Evolutionary conservation across 2,888 invertebrate genomes (phyloP), one percentile per base, ranked within the genome.

Genomic region (Drosophila tanythrix): DNA sequence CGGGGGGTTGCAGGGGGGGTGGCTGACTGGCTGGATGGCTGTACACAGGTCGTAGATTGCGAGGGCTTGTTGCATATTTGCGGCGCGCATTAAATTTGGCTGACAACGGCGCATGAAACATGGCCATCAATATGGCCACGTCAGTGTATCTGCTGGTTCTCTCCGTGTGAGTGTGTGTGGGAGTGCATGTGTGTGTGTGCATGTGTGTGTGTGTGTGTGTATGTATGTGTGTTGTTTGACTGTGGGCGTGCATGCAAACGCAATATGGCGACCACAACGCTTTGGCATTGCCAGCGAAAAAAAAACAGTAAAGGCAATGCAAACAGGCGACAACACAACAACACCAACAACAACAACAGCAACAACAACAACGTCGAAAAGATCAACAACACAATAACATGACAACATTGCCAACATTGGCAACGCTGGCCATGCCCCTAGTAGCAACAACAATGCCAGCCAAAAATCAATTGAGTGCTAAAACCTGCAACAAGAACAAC

Each of bases 231-330:
- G 11, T 33, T 33, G 73, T 89, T 76, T 87, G 85, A 68, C 81
- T 89, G 89, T 89, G 85, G 88, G 90, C 85, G 88, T 84, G 88
- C 82, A 89, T 88, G 89, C 91, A 90, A 85, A 88, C 86, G 91
- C 92, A 91, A 91, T 91, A 92, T 91, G 91, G 91, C 91, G 90
- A 91, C 91, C 91, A 92, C 91, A 91, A 91, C 90, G 88, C 87
- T 74, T 72, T 76, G 74, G 74, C 76, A 66, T 76, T 65, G 67
- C 59, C 67, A 71, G 43, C 59, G 35, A 67, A 59, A 59, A 33
- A 53, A 35, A 55, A 35, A 6, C 33, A n/a, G 10, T 10, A n/a
- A 55, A 27, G 11, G 25, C 55, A 55, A 35, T 8, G 59, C 52
- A 40, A 57, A 50, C 68, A 70, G 59, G 65, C 67, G 68, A 69